Evolutionary conservation across 2,888 invertebrate genomes (phyloP).

Genomic region (Linyphia triangularis): DNA sequence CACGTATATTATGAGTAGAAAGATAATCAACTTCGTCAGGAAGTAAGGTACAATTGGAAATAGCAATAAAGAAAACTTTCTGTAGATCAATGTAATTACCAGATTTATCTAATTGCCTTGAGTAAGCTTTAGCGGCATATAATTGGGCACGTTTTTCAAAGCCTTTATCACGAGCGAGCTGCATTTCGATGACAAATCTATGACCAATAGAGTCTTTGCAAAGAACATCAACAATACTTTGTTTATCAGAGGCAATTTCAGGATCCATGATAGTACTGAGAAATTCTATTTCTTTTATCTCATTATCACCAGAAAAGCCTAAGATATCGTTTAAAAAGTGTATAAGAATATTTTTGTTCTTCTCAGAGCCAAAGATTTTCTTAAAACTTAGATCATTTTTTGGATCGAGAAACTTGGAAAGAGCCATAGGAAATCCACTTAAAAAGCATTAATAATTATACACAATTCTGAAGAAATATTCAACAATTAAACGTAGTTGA

Average conservation of each 20-base stretch:
- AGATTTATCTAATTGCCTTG: slow-evolving; percentile 7
- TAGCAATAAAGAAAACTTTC: slow-evolving; percentile 44
- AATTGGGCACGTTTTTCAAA: slow-evolving; percentile 36
- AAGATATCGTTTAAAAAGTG: slow-evolving; percentile 12
- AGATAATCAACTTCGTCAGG: slow-evolving; percentile 28
- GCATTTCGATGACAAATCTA: slow-evolving; percentile 27
- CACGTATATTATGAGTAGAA: slow-evolving; percentile 35
- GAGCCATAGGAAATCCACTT: slow-evolving; percentile 5
- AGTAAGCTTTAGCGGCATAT: slow-evolving; percentile 11
- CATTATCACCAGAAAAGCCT: too few species aligned
- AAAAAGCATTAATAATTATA: slow-evolving; percentile 23
- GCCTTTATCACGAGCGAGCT: slow-evolving; percentile 20
- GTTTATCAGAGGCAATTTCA: slow-evolving; percentile 28
- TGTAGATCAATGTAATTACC: slow-evolving; percentile 12
- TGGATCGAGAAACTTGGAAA: slow-evolving; percentile 33
- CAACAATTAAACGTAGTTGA: too few species aligned
- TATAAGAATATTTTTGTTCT: slow-evolving; percentile 32
- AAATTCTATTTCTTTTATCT: too few species aligned
- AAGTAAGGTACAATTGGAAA: slow-evolving; percentile 23
- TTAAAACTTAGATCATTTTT: slow-evolving; percentile 7
- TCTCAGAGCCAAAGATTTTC: slow-evolving; percentile 29
- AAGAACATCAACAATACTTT: slow-evolving; percentile 33
- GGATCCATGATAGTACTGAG: neutral
- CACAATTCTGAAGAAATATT: slow-evolving; percentile 6
- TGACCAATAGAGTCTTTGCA: slow-evolving; percentile 1